These are phyloP conservation scores for Lagenorhynchus albirostris DNA, from an alignment of 2,113 vertebrate genomes.

Conservation along the genomic window DNA sequence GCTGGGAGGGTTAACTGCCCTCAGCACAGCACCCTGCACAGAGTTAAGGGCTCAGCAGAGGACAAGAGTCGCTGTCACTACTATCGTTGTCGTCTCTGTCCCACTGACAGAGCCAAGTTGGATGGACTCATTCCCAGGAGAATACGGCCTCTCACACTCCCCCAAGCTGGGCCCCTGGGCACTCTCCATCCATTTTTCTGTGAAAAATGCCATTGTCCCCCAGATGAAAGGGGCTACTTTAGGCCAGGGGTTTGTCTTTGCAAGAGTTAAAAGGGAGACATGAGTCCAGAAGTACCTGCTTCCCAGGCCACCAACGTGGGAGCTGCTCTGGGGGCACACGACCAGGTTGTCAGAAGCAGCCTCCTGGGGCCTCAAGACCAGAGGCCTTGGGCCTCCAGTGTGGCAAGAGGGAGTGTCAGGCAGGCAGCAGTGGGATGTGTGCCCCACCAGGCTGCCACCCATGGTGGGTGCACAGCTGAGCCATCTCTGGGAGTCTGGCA, in stretches of 20 bases:
- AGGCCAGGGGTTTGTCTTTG: not conserved
- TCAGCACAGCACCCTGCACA: rapidly evolving
- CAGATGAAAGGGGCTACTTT: not conserved
- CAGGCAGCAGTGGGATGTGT: not conserved
- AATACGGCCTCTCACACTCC: not conserved
- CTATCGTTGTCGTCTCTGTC: not conserved
- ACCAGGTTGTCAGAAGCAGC: not conserved
- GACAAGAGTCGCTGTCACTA: rapidly evolving
- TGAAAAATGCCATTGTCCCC: not conserved
- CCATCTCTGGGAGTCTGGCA: not conserved
- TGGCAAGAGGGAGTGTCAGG: not conserved
- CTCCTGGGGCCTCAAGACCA: not conserved
- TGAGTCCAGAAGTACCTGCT: not conserved
- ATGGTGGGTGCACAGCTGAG: not conserved
- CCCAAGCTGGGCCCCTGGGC: not conserved
- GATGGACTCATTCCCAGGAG: not conserved
- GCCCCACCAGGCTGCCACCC: not conserved
- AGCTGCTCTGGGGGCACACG: too few relatives aligned
- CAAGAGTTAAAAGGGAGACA: not conserved
- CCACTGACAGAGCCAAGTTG: not conserved
- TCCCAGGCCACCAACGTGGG: not conserved
- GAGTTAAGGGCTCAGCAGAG: not conserved
- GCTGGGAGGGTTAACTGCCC: not conserved
- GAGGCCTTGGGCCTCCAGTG: not conserved
- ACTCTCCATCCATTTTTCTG: not conserved